These are phyloP conservation scores for Stictocephala bisonia DNA, from an alignment of 2,888 invertebrate genomes.

Conservation along the genomic window DNA sequence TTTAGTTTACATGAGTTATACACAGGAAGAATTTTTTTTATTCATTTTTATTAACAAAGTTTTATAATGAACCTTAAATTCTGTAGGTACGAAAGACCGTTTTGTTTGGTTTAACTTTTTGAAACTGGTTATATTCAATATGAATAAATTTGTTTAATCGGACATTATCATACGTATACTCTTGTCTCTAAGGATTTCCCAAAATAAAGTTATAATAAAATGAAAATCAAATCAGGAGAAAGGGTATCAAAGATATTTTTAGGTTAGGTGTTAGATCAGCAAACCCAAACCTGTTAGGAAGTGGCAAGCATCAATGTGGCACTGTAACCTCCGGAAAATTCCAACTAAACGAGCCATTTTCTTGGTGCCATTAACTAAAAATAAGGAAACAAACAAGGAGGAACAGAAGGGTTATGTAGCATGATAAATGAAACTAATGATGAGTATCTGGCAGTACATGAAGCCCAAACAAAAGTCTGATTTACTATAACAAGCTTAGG, in stretches of 20 bases:
- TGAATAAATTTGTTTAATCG: too few species aligned
- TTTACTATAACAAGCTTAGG: conserved; percentile 20
- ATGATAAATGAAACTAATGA: conserved; percentile 33
- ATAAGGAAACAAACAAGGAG: conserved; percentile 18
- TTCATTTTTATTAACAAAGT: too few species aligned
- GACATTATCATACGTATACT: too few species aligned
- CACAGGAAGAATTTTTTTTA: too few species aligned
- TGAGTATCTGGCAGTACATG: too few species aligned
- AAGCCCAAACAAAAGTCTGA: conserved; percentile 1
- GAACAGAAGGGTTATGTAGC: background rate
- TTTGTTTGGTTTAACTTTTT: too few species aligned
- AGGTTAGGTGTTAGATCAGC: conserved; percentile 2
- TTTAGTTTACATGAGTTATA: too few species aligned
- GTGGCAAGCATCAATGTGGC: conserved; percentile 18
- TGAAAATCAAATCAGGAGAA: background rate
- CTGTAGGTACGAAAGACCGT: too few species aligned
- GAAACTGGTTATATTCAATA: too few species aligned
- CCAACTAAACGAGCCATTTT: conserved; percentile 60
- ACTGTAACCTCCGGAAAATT: background rate
- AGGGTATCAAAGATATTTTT: background rate
- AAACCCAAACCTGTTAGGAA: conserved; percentile 29
- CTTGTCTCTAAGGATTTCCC: too few species aligned
- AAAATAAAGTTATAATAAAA: background rate
- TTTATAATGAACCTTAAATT: too few species aligned
- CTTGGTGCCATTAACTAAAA: conserved; percentile 58